Evolutionary conservation across 2,113 vertebrate species (phyloP).

Genomic region (Calyptomena viridis): DNA sequence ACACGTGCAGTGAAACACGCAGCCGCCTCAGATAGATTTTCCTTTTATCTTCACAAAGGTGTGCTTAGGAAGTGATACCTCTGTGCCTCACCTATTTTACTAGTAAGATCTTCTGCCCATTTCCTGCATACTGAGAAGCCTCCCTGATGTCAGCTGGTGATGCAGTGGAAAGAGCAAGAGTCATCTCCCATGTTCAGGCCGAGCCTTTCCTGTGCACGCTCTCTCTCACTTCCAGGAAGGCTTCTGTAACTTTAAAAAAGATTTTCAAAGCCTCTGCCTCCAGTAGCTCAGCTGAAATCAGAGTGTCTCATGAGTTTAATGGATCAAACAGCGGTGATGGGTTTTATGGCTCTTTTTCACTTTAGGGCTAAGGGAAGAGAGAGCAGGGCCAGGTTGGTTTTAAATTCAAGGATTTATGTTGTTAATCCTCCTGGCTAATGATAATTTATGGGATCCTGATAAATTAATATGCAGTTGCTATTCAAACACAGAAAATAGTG

Average conservation of each 20-base stretch:
- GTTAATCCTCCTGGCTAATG: slow-evolving; percentile 86
- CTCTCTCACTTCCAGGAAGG: slow-evolving; percentile 20
- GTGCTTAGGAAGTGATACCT: neutral
- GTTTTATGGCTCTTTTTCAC: slow-evolving; percentile 83
- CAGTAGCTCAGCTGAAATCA: slow-evolving; percentile 73
- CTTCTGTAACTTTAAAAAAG: slow-evolving; percentile 77
- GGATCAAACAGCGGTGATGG: slow-evolving; percentile 80
- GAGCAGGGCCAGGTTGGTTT: slow-evolving; percentile 81
- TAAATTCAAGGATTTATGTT: slow-evolving; percentile 86
- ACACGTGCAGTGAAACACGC: fast-evolving
- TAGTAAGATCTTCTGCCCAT: neutral
- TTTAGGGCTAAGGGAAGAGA: slow-evolving; percentile 81
- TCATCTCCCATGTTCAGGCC: neutral
- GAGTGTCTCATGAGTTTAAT: slow-evolving; percentile 80
- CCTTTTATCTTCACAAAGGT: neutral
- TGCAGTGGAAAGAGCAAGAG: slow-evolving; percentile 1
- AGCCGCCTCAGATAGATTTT: neutral
- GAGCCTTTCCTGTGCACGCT: neutral
- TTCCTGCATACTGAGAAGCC: slow-evolving; percentile 50
- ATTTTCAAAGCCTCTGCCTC: slow-evolving; percentile 63
- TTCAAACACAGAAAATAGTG: slow-evolving; percentile 76
- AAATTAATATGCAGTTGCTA: slow-evolving; percentile 85
- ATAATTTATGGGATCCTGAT: slow-evolving; percentile 84
- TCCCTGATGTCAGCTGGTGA: neutral
- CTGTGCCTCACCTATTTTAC: neutral